Evolutionary conservation across 2,797 vertebrate species (phyloP), one percentile per base, ranked within the genome.

Genomic region (Nannoperca australis): DNA sequence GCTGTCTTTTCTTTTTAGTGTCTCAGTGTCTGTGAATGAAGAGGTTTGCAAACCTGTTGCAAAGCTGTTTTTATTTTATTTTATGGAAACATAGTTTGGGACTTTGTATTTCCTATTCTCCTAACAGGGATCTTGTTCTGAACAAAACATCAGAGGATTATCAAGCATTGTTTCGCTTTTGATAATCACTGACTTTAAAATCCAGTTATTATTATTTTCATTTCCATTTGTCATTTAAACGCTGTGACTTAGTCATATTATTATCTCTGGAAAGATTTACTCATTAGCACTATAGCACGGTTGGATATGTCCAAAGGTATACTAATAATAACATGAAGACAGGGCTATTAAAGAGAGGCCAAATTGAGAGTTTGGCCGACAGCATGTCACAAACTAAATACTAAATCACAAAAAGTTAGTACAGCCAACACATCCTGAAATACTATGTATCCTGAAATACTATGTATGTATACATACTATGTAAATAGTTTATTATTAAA

Each of bases 331-430:
- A 63, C 53, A 65, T 27, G 17, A 7, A 30, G n/a, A 38, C 6
- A 1, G 38, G 13, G 11, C 53, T 45, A 30, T 74, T 60, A 44
- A 54, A 54, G 10, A 38, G 18, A 54, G 18, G 30, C 54, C 47
- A 61, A 54, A 65, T 65, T 53, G 59, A 49, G 49, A 61, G 27
- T 70, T 36, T 83, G 65, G 70, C 65, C 2, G 18, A 54, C 18
- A 58, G 15, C 7, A 40, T 17, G 20, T 30, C 58, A 38, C 27
- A 75, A 70, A 75, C 65, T 62, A 45, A 22, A 64, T 3, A 34
- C 8, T 79, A 1, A 69, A 65, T n/a, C 30, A 61, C 20, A 34
- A 30, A 44, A 62, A 27, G 22, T 40, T 61, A 66, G 7, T 24
- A 66, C 1, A 64, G 59, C n/a, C 0, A 6, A 66, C 40, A 55